Evolutionary conservation across 1,140 invertebrate species (phyloP), one percentile per base, ranked within the genome.

Genomic region (Brachionus asplanchnoidis): DNA sequence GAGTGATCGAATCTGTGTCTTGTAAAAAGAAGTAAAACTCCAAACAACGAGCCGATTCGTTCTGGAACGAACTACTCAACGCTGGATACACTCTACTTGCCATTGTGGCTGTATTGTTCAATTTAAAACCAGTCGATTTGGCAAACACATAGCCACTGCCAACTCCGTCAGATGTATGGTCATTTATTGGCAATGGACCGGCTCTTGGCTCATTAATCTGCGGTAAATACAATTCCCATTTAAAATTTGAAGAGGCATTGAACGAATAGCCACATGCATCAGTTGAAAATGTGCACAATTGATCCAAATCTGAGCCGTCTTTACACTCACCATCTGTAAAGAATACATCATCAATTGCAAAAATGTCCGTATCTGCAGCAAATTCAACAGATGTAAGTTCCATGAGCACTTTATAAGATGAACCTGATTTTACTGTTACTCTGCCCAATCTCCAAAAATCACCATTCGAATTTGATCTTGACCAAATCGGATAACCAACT

Each of bases 391-490:
- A 56, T 68, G 26, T 68, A 9, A 84, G 40, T 56, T 84, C 65
- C 32, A 84, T 68, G 2, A 84, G 12, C 3, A 84, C 50, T 53
- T 84, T 68, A 9, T 82, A 68, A 26, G 46, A 56, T n/a, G 28
- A 36, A 26, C 23, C 44, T 26, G 83, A 87, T 14, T 84, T 82
- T 7, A 88, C 53, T 5, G 87, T 87, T 23, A 87, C 86, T 12
- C 86, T 46, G 12, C 84, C 88, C 46, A 86, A 56, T 36, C 85
- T 86, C 89, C 89, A 89, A 0, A 87, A 84, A 86, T 89, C 88
- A 44, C 87, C 89, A 75, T 89, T 87, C 14, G 86, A 87, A 53
- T 79, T 84, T n/a, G 87, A 86, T 44, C 86, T 77, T 28, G 88
- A 86, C 88, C 88, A 89, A 12, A 89, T n/a, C 46, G 60, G 65